These are phyloP conservation scores for Schizopygopsis malacanthus DNA, from an alignment of 2,797 vertebrate genomes.

Conservation along the genomic window DNA sequence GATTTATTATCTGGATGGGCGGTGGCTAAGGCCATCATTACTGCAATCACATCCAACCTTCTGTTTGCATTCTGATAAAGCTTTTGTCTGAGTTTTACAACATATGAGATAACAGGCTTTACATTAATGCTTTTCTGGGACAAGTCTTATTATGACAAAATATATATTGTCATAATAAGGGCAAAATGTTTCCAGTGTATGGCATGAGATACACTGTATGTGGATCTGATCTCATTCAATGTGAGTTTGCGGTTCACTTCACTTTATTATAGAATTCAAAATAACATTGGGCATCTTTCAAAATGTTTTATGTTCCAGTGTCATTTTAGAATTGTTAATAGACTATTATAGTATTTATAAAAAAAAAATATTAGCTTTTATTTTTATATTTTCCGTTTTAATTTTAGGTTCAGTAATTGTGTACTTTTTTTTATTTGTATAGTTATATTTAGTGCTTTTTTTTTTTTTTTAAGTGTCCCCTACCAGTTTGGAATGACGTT, in stretches of 20 bases:
- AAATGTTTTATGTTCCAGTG: no score
- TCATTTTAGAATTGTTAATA: no score
- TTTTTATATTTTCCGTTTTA: not conserved
- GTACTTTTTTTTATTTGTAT: not conserved
- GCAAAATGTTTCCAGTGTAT: not conserved
- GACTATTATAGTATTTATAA: not conserved
- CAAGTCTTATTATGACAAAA: not conserved
- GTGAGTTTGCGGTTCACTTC: no score
- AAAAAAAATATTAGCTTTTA: not conserved
- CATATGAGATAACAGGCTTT: not conserved
- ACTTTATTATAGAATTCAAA: no score
- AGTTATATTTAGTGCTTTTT: no score
- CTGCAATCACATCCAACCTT: conserved; percentile 59
- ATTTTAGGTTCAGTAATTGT: not conserved
- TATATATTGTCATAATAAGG: not conserved
- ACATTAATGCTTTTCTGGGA: not conserved
- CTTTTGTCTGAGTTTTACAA: not conserved
- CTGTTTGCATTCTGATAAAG: conserved; percentile 45
- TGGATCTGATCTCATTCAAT: not conserved
- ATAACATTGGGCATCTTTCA: no score
- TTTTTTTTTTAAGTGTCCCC: not conserved
- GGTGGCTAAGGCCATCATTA: conserved; percentile 75
- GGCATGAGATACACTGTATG: not conserved
- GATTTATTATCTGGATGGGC: conserved; percentile 77
- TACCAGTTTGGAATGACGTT: not conserved